Percentiles rank a stretch among this genome's conserved stretches.
These are phyloP conservation scores for Lepidurus packardi DNA, from an alignment of 1,140 invertebrate species.

Conservation along the genomic window DNA sequence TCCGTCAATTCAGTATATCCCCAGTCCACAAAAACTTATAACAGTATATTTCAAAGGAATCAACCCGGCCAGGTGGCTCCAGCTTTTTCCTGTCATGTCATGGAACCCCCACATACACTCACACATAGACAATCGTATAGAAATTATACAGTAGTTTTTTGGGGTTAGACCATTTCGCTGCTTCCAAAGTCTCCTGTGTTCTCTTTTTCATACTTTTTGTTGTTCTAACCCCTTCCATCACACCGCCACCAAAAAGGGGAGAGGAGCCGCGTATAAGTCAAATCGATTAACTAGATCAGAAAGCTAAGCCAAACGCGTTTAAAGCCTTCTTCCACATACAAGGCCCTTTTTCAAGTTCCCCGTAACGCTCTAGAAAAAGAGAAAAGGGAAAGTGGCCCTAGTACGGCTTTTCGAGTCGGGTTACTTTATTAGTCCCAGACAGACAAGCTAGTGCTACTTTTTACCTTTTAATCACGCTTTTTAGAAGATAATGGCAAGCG, in stretches of 20 bases:
- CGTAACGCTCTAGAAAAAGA: neutral
- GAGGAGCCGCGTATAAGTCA: neutral
- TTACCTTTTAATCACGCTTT: neutral
- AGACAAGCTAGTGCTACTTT: neutral
- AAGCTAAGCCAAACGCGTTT: neutral
- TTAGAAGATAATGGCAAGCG: neutral
- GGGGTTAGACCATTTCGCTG: neutral
- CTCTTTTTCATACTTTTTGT: neutral
- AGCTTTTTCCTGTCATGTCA: slow-evolving; percentile 2
- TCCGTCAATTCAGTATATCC: too few relatives aligned
- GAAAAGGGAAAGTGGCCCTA: slow-evolving; percentile 2
- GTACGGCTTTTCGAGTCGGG: neutral
- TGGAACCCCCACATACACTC: neutral
- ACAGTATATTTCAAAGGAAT: neutral
- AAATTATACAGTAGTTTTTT: neutral
- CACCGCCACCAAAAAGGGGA: neutral
- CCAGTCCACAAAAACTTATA: neutral
- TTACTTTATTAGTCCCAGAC: neutral
- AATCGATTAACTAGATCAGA: neutral
- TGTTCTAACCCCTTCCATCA: neutral
- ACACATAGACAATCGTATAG: neutral
- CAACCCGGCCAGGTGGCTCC: neutral
- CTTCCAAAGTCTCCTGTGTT: neutral
- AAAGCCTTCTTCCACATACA: too few relatives aligned
- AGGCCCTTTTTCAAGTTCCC: too few relatives aligned